Evolutionary conservation across 2,113 vertebrate species (phyloP).

Genomic region (Entosphenus tridentatus): DNA sequence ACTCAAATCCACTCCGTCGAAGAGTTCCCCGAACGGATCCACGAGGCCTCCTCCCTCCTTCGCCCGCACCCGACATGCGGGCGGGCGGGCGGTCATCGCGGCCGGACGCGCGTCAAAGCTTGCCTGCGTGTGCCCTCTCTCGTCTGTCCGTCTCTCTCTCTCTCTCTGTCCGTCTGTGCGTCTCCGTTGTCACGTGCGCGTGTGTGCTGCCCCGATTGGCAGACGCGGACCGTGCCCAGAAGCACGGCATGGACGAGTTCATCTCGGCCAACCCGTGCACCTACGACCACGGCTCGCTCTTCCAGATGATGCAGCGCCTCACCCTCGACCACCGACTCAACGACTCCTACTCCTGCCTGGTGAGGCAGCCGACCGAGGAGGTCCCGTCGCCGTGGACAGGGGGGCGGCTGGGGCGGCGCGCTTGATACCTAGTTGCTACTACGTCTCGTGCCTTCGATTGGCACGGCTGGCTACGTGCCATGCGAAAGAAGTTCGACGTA

Average conservation of each 20-base stretch:
- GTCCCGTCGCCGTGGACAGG: too few relatives aligned
- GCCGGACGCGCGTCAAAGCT: too few relatives aligned
- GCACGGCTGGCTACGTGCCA: neutral
- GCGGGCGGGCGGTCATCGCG: too few relatives aligned
- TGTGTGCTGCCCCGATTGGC: constrained; percentile 11
- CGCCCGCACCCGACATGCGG: too few relatives aligned
- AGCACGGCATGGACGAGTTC: constrained; percentile 99
- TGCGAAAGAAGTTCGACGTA: neutral
- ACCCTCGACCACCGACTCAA: constrained; percentile 98
- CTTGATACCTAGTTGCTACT: too few relatives aligned
- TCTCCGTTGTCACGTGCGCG: neutral
- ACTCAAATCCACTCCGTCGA: too few relatives aligned
- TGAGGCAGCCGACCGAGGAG: constrained; percentile 21
- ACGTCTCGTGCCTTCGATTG: neutral
- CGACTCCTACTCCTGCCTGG: constrained; percentile 98
- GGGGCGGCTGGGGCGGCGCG: too few relatives aligned
- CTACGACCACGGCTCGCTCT: constrained; percentile 89
- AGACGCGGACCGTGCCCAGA: constrained; percentile 99
- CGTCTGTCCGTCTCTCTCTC: neutral
- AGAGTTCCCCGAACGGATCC: too few relatives aligned
- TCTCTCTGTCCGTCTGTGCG: neutral
- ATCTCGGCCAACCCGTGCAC: constrained; percentile 98
- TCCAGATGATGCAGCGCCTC: constrained; percentile 89
- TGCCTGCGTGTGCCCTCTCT: neutral
- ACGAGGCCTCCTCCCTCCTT: too few relatives aligned